Evolutionary conservation across 1,140 invertebrate species (phyloP).

Genomic region (Colletes latitarsis): DNA sequence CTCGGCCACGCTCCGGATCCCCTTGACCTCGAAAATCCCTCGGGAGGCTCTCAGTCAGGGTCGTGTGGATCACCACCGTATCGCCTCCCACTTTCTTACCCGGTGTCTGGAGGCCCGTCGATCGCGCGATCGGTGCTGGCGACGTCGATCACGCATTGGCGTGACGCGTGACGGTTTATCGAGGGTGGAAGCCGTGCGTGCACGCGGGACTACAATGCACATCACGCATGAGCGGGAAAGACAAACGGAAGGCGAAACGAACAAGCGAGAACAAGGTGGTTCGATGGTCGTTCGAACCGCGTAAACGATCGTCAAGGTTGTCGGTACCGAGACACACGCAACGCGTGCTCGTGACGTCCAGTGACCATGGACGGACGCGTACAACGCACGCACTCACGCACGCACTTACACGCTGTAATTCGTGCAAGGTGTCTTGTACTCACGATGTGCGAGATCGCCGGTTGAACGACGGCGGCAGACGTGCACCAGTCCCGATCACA

Average conservation of each 20-base stretch:
- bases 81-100: not conserved
- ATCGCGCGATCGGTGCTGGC: constrained; percentile 7
- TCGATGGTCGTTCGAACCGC: not conserved
- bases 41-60: constrained; percentile 54
- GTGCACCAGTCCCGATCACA: constrained; percentile 44
- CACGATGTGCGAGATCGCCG: constrained; percentile 76
- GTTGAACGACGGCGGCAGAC: constrained; percentile 61
- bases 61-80: constrained; percentile 24
- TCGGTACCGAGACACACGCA: not conserved
- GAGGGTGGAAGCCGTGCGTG: not conserved
- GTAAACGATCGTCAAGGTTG: constrained; percentile 14
- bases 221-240: constrained; percentile 28
- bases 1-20: constrained; percentile 42
- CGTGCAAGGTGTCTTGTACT: constrained; percentile 55
- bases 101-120: not conserved
- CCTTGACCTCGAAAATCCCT: constrained; percentile 68
- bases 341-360: constrained; percentile 38
- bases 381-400: not conserved
- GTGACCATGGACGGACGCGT: constrained; percentile 29
- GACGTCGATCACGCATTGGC: not conserved
- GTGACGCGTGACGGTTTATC: too few species aligned
- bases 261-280: not conserved
- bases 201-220: constrained; percentile 3
- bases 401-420: not conserved
- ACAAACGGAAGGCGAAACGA: not conserved